phyloP scores from a whole-genome alignment of 2,797 vertebrate genomes.

The Pangasius macronema region DNA sequence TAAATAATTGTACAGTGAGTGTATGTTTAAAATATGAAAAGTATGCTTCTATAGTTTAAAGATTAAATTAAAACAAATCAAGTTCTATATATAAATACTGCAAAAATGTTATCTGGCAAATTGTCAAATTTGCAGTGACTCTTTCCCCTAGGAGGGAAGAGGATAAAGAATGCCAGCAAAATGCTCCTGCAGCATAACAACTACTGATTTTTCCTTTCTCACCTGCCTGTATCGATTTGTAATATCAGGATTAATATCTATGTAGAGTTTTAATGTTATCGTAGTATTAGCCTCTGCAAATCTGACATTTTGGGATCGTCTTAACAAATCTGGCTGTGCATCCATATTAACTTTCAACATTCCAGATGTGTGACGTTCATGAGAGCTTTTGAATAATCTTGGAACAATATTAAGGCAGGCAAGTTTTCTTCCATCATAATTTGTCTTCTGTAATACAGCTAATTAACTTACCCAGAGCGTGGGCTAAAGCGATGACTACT shows the following conservation, averaged over 20 bases:
- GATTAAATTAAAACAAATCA: not conserved
- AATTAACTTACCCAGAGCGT: conserved; percentile 70
- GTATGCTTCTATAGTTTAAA: not conserved
- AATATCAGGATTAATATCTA: not conserved
- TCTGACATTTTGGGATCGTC: not conserved
- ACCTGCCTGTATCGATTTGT: not conserved
- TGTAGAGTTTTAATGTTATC: not conserved
- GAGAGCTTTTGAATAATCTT: not conserved
- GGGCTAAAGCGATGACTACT: conserved; percentile 78
- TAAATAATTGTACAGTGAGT: too few species aligned
- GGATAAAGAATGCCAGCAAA: not conserved
- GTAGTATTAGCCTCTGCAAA: not conserved
- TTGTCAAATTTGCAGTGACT: not conserved
- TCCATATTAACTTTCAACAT: not conserved
- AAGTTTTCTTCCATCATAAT: not conserved
- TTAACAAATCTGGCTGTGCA: not conserved
- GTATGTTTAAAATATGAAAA: too few species aligned
- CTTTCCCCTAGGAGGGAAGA: not conserved
- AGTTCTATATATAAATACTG: not conserved
- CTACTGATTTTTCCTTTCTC: not conserved
- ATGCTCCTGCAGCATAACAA: not conserved
- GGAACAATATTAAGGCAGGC: not conserved
- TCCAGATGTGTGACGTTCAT: not conserved
- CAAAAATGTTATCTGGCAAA: not conserved
- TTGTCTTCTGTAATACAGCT: not conserved